Evolutionary conservation across 2,888 invertebrate species (phyloP), one percentile per base, ranked within the genome.

Genomic region (Gibbula magus): DNA sequence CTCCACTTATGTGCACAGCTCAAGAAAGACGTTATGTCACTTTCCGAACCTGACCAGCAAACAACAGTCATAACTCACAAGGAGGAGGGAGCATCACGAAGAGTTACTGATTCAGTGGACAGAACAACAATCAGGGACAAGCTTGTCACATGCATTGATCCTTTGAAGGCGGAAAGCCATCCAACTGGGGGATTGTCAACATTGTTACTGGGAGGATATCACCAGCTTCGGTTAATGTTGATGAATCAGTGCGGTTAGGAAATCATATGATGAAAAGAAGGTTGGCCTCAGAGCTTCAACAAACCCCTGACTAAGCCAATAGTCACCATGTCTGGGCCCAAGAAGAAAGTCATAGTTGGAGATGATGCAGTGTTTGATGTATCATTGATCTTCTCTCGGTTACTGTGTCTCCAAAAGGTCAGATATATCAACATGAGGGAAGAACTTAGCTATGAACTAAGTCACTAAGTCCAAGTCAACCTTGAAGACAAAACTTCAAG

Each of bases 1-100:
- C 66, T 87, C 0, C 86, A 87, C 67, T 81, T 54, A 3, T 80
- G 83, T 29, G 78, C 79, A 8, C 54, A 35, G n/a, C 18, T 81
- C 0, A 53, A 70, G 45, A 16, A 70, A 18, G 81, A 83, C 67
- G 4, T 83, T 5, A 32, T 25, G 22, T 16, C 51, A 1, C 22
- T 82, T 1, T 56, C 13, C 0, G 61, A 75, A 18, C 13, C 10
- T 10, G 18, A n/a, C n/a, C n/a, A n/a, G n/a, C n/a, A n/a, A n/a
- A n/a, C n/a, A n/a, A n/a, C n/a, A n/a, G n/a, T n/a, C 18, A 52
- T 52, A 18, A 16, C 10, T 18, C 52, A 52, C 52, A 52, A 52
- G 18, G 52, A 52, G 18, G 52, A 52, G 52, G 52, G 13, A 10
- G 18, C 10, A 52, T 10, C 52, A 52, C 10, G 52, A 18, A 52